Evolutionary conservation across 2,797 vertebrate genomes (phyloP).

Genomic region (Cyclura pinguis): DNA sequence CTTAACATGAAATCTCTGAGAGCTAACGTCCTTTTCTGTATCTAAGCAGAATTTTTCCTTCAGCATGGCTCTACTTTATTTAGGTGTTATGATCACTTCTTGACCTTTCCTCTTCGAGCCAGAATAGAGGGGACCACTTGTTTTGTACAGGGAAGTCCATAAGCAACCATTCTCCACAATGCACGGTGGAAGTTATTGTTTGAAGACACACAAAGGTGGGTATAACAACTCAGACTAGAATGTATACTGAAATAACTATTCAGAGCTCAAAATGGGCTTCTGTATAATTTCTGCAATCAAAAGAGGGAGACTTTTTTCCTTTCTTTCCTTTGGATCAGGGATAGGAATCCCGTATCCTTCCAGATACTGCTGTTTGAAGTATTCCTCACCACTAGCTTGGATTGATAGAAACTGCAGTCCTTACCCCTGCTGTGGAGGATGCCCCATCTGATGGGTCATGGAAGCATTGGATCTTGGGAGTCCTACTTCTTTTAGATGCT

Average conservation of each 20-base stretch:
- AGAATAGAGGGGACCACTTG: background rate
- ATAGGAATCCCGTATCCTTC: no score
- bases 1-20: no score
- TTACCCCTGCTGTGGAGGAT: background rate
- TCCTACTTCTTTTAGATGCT: background rate
- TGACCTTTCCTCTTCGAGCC: no score
- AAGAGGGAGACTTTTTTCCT: background rate
- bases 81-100: no score
- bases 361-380: no score
- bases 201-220: background rate
- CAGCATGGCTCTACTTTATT: no score
- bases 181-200: background rate
- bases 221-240: background rate
- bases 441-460: background rate
- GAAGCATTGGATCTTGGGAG: background rate
- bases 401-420: no score
- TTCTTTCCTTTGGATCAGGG: background rate
- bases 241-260: background rate
- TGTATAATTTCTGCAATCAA: background rate
- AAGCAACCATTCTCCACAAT: background rate
- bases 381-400: no score
- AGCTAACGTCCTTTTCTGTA: no score
- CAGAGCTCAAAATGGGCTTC: background rate
- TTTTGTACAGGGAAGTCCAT: background rate
- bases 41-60: no score